A percentile compares a stretch with the other conserved stretches of the same genome.
phyloP scores from a whole-genome alignment of 1,140 invertebrate genomes.

The Drosophila punjabiensis region DNA sequence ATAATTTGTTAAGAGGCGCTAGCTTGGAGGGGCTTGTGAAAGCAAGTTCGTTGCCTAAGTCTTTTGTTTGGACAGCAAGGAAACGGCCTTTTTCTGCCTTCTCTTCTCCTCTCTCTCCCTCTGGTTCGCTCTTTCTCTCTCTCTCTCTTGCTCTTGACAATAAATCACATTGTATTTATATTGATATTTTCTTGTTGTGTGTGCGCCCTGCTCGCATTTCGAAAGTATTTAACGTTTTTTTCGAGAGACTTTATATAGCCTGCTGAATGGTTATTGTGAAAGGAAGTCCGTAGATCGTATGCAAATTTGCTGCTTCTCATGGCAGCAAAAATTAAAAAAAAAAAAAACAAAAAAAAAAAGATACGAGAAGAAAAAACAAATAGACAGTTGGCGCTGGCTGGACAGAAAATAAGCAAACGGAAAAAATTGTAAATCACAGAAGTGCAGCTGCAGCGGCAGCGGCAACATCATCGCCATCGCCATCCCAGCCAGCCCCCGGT shows the following conservation, averaged over 20 bases:
- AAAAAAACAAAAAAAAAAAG: background rate
- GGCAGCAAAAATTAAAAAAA: conserved; percentile 8
- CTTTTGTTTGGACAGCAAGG: conserved; percentile 70
- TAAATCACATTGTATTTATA: conserved; percentile 48
- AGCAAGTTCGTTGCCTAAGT: conserved; percentile 84
- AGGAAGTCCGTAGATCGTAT: conserved; percentile 75
- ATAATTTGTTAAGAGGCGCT: conserved; percentile 76
- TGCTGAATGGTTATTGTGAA: conserved; percentile 57
- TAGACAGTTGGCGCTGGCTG: conserved; percentile 35
- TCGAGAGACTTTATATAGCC: conserved; percentile 22
- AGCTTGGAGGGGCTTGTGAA: conserved; percentile 58
- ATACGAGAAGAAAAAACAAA: conserved; percentile 21
- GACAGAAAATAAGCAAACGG: conserved; percentile 52
- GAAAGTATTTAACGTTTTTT: conserved; percentile 68
- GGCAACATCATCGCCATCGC: conserved; percentile 37
- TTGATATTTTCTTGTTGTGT: conserved; percentile 44
- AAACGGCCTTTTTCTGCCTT: conserved; percentile 58
- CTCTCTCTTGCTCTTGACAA: conserved; percentile 10
- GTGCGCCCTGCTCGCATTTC: conserved; percentile 70
- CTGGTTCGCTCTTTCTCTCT: background rate
- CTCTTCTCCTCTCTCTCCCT: background rate
- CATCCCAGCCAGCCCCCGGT: conserved; percentile 10
- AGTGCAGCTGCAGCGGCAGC: conserved; percentile 48
- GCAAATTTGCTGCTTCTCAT: conserved; percentile 68
- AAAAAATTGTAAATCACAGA: conserved; percentile 57